Evolutionary conservation across 2,888 invertebrate species (phyloP).

Genomic region (Cylindroiulus punctatus): DNA sequence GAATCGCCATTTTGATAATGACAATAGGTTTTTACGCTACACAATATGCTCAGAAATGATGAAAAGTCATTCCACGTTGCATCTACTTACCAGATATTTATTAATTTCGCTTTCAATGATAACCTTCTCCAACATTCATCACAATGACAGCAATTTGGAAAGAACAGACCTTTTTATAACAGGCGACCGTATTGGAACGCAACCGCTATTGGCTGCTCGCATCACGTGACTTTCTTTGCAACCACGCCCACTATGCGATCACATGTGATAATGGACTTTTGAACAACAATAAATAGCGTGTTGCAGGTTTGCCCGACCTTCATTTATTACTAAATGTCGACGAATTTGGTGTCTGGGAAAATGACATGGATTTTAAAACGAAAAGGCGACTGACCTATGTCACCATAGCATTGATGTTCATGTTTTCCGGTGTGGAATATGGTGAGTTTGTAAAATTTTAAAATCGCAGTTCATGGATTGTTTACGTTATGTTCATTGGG

Average conservation of each 20-base stretch:
- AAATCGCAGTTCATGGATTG: too few species aligned
- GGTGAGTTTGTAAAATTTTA: conserved; percentile 40
- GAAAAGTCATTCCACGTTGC: too few species aligned
- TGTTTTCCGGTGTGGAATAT: conserved; percentile 53
- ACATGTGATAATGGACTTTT: neutral
- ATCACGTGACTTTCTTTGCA: too few species aligned
- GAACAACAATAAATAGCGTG: neutral
- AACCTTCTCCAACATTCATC: too few species aligned
- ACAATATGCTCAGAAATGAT: too few species aligned
- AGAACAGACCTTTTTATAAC: too few species aligned
- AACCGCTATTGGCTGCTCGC: neutral
- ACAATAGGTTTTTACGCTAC: too few species aligned
- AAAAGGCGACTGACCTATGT: conserved; percentile 50
- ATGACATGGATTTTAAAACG: conserved; percentile 42
- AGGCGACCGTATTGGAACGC: neutral
- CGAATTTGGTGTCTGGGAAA: neutral
- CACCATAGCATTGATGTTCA: conserved; percentile 51
- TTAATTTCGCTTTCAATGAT: too few species aligned
- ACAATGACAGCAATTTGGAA: too few species aligned
- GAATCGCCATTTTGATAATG: too few species aligned
- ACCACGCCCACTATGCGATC: neutral
- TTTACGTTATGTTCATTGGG: too few species aligned
- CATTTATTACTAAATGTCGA: neutral
- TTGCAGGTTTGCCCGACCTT: neutral
- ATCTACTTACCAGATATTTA: too few species aligned